Evolutionary conservation across 2,113 vertebrate genomes (phyloP).

Genomic region (Lethenteron reissneri): DNA sequence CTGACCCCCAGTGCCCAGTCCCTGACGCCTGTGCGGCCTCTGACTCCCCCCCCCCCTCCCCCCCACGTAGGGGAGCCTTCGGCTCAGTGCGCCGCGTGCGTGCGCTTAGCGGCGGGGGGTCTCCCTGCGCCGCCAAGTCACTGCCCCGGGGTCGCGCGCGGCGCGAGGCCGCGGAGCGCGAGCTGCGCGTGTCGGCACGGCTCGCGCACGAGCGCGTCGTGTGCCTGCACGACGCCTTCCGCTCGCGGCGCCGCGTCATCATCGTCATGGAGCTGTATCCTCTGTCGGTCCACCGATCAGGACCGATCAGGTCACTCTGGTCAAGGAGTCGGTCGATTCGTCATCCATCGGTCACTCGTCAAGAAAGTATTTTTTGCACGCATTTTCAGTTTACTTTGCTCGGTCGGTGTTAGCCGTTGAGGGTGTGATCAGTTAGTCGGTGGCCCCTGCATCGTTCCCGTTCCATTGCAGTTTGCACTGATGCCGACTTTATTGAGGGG

Average conservation of each 20-base stretch:
- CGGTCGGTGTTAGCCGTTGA: too few relatives aligned
- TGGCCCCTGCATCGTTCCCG: too few relatives aligned
- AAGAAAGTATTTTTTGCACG: too few relatives aligned
- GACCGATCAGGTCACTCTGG: too few relatives aligned
- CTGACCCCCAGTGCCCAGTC: neutral
- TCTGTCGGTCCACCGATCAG: conserved; percentile 9
- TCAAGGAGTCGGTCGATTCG: too few relatives aligned
- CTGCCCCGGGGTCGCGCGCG: conserved; percentile 63
- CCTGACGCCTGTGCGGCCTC: neutral
- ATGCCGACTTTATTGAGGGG: too few relatives aligned
- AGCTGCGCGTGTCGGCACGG: conserved; percentile 51
- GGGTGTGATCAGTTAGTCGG: too few relatives aligned
- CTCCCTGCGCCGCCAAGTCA: conserved; percentile 70
- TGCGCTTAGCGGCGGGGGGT: conserved; percentile 35
- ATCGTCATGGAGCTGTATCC: conserved; percentile 85
- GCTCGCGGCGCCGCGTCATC: conserved; percentile 60
- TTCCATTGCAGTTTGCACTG: too few relatives aligned
- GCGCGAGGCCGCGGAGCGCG: conserved; percentile 43
- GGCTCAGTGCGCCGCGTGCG: conserved; percentile 76
- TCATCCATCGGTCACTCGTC: too few relatives aligned
- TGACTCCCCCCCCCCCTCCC: neutral
- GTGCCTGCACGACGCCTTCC: conserved; percentile 79
- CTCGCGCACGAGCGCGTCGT: conserved; percentile 61
- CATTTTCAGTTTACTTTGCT: too few relatives aligned
- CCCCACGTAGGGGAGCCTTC: conserved; percentile 49